These are phyloP conservation scores for Nannospalax galili DNA, from an alignment of 2,113 vertebrate species.

Conservation along the genomic window DNA sequence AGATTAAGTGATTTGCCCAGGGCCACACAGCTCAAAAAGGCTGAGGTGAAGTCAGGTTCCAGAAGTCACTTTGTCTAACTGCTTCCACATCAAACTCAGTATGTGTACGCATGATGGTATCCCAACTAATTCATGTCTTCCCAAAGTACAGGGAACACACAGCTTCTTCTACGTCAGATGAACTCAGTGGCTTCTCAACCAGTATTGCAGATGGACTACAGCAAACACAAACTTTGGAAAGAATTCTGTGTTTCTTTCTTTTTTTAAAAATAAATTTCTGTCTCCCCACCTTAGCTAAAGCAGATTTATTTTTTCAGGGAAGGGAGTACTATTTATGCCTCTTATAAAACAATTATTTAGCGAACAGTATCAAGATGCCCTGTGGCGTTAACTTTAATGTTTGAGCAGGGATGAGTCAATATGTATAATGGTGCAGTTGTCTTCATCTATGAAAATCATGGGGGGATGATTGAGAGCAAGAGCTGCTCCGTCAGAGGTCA, in stretches of 20 bases:
- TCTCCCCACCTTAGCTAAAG: constrained; percentile 8
- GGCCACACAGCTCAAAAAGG: constrained; percentile 6
- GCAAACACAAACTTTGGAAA: constrained; percentile 20
- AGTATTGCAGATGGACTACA: neutral
- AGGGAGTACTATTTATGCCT: neutral
- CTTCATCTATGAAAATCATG: neutral
- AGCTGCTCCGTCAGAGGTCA: neutral
- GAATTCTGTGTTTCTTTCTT: neutral
- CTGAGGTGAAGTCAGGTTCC: constrained; percentile 22
- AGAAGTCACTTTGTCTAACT: neutral
- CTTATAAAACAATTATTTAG: constrained; percentile 37
- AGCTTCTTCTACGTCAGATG: neutral
- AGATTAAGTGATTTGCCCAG: constrained; percentile 31
- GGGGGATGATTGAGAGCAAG: neutral
- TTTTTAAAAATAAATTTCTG: neutral
- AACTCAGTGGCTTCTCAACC: neutral
- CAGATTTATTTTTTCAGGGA: neutral
- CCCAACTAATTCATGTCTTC: neutral
- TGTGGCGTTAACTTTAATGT: neutral
- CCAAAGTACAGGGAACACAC: neutral
- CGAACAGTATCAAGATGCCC: neutral
- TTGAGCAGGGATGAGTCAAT: neutral
- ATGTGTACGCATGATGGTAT: neutral
- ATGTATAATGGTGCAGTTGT: neutral
- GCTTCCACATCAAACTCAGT: neutral